phyloP scores from a whole-genome alignment of 2,888 invertebrate genomes.

The Mythimna ferrago region DNA sequence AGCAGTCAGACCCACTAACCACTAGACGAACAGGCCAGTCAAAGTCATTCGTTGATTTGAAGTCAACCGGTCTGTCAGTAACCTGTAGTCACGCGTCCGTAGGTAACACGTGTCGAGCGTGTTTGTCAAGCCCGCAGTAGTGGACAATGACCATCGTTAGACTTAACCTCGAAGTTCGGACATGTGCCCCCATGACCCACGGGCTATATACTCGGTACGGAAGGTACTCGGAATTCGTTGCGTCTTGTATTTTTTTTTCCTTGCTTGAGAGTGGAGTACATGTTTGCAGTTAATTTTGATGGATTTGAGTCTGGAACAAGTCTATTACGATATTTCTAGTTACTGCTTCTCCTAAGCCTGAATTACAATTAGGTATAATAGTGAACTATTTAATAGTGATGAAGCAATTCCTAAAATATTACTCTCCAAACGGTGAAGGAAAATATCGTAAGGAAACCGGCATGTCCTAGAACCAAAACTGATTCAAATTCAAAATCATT shows the following conservation, averaged over 20 bases:
- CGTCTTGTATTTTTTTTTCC: constrained; percentile 16
- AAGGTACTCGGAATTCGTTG: constrained; percentile 67
- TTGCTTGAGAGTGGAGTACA: not conserved
- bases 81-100: constrained; percentile 1
- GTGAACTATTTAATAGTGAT: too few species aligned
- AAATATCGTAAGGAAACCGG: too few species aligned
- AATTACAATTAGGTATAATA: too few species aligned
- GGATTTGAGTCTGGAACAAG: not conserved
- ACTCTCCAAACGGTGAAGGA: too few species aligned
- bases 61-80: constrained; percentile 27
- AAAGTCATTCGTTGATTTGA: constrained; percentile 7
- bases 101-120: constrained; percentile 30
- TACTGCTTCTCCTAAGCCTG: too few species aligned
- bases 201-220: constrained; percentile 34
- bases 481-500: too few species aligned
- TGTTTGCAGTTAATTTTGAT: not conserved
- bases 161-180: constrained; percentile 52
- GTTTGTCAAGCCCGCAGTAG: constrained; percentile 65
- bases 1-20: too few species aligned
- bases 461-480: too few species aligned
- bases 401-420: constrained; percentile 47
- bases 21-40: too few species aligned
- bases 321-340: too few species aligned
- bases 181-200: constrained; percentile 73
- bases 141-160: constrained; percentile 84